Evolutionary conservation across 2,888 invertebrate genomes (phyloP), one percentile per base, ranked within the genome.

Genomic region (Sepiola atlantica): DNA sequence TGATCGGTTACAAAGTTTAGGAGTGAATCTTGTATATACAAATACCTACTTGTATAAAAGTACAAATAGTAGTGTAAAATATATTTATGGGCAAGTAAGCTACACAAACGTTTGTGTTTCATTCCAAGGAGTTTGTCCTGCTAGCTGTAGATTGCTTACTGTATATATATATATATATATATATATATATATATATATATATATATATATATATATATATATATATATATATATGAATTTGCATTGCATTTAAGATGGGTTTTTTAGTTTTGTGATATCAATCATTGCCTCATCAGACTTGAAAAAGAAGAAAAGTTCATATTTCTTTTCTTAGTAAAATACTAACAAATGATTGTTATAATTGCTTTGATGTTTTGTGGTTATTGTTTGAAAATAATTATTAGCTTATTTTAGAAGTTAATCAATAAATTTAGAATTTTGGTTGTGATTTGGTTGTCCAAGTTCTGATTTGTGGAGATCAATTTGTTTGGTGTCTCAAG

Each of bases 231-330:
- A 61, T 24, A 24, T 24, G 21, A 93, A 93, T 93, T 55, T 35
- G 77, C n/a, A n/a, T 77, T 77, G n/a, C 16, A 77, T 77, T 77
- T 77, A n/a, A n/a, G 77, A 77, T 77, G 77, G n/a, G 28, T 77
- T 28, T 16, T 77, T 77, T n/a, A 77, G 12, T 77, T 77, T n/a
- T 77, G 77, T 77, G 77, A 28, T 77, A 77, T 77, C 77, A 77
- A 77, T 77, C 77, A 77, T 77, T 77, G 77, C 77, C 77, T n/a
- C 77, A 77, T 77, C n/a, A 77, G 77, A 77, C n/a, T n/a, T 77
- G 10, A 28, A n/a, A 77, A 77, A n/a, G n/a, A n/a, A n/a, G n/a
- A n/a, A n/a, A 77, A 77, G n/a, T 77, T 3, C 77, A 77, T 77
- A n/a, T 77, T 77, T 77, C 16, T 55, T 93, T 28, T 55, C 28